Conservation (phyloP, 2,797 vertebrate species). For the Geotrypetes seraphini region DNA sequence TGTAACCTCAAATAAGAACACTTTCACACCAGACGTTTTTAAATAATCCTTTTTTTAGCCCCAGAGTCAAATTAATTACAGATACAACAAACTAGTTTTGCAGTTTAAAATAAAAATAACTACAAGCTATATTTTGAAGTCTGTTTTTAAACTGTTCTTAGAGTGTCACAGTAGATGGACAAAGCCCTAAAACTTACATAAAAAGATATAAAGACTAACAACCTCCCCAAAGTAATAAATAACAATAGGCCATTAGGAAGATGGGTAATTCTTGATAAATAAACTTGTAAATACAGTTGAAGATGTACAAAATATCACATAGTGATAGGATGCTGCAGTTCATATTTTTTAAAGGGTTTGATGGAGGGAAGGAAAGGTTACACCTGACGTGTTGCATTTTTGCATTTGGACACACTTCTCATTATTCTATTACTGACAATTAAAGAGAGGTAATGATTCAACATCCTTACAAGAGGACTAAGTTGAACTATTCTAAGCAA, state of each 20-base stretch:
- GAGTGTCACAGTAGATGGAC: slow-evolving; percentile 62
- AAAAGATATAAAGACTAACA: slow-evolving; percentile 73
- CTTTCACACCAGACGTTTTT: slow-evolving; percentile 53
- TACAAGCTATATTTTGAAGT: slow-evolving; percentile 54
- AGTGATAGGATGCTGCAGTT: slow-evolving; percentile 85
- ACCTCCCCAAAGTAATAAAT: slow-evolving; percentile 89
- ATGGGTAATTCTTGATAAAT: slow-evolving; percentile 80
- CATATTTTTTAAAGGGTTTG: slow-evolving; percentile 64
- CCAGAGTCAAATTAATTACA: slow-evolving; percentile 49
- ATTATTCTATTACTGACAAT: slow-evolving; percentile 60
- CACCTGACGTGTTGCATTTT: slow-evolving; percentile 43
- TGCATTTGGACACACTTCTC: slow-evolving; percentile 49
- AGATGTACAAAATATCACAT: slow-evolving; percentile 91
- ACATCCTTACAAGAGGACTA: slow-evolving; percentile 61
- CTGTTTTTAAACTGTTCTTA: slow-evolving; percentile 58
- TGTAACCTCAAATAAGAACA: slow-evolving; percentile 56
- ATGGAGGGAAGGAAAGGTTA: slow-evolving; percentile 5
- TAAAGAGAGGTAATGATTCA: slow-evolving; percentile 55
- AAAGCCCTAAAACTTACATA: slow-evolving; percentile 63
- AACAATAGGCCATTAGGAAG: slow-evolving; percentile 71
- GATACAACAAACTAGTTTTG: slow-evolving; percentile 40
- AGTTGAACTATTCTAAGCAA: slow-evolving; percentile 60
- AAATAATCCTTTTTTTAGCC: slow-evolving; percentile 48
- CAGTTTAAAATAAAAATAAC: slow-evolving; percentile 52
- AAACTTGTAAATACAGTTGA: slow-evolving; percentile 82